phyloP scores from a whole-genome alignment of 2,113 vertebrate genomes.

The Caracal caracal region DNA sequence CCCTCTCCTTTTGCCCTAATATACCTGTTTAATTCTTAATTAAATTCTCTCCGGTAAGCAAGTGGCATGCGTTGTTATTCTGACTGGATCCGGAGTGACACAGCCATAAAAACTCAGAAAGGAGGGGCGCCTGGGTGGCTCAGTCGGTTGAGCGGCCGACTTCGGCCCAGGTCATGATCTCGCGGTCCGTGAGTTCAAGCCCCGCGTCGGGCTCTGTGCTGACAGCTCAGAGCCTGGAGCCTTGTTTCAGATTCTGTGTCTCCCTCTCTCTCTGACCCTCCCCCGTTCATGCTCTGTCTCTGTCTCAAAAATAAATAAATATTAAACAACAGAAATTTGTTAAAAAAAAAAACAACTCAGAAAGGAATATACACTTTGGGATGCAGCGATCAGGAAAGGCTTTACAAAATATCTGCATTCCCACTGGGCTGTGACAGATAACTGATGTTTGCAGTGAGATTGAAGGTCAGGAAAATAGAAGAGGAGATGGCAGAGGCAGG shows the following conservation, averaged over 20 bases:
- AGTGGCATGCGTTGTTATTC: background rate
- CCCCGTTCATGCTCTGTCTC: no score
- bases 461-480: background rate
- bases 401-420: background rate
- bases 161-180: no score
- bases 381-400: background rate
- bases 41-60: conserved; percentile 1
- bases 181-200: no score
- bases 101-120: background rate
- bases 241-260: no score
- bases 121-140: no score
- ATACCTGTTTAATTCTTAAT: background rate
- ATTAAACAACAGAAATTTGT: no score
- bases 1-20: background rate
- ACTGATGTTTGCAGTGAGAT: background rate
- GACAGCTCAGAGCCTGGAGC: no score
- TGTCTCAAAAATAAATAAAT: no score
- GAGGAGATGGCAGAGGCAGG: background rate
- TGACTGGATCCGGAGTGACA: background rate
- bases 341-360: no score
- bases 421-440: background rate
- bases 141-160: no score
- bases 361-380: background rate
- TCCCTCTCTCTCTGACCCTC: no score
- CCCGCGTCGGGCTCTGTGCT: no score